phyloP scores from a whole-genome alignment of 2,888 invertebrate species.

The Tortrix viridana region DNA sequence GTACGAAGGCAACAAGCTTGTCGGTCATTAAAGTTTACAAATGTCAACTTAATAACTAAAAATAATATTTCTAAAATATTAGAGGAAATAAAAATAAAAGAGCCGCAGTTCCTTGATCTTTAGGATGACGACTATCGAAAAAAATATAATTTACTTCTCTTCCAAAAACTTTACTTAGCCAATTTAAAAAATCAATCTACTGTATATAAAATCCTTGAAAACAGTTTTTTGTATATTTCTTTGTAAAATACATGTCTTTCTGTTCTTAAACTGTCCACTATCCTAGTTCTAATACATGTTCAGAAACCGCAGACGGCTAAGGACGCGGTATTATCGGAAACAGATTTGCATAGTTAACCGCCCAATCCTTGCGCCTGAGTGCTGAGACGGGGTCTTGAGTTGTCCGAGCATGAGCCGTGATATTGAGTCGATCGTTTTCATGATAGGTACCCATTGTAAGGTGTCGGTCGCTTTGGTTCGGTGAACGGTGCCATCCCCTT shows the following conservation, averaged over 20 bases:
- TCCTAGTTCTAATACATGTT: conserved; percentile 12
- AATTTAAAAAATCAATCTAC: too few relatives aligned
- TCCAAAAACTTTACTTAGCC: too few relatives aligned
- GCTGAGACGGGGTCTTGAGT: conserved; percentile 1
- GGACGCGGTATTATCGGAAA: conserved; percentile 38
- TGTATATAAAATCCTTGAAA: too few relatives aligned
- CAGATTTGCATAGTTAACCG: conserved; percentile 39
- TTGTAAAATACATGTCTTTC: background rate
- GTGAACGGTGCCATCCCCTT: background rate
- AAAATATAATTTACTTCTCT: too few relatives aligned
- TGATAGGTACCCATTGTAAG: background rate
- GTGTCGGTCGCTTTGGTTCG: background rate
- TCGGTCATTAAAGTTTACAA: too few relatives aligned
- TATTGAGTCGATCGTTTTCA: background rate
- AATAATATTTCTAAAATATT: too few relatives aligned
- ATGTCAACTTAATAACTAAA: too few relatives aligned
- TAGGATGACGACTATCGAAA: too few relatives aligned
- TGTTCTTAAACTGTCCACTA: background rate
- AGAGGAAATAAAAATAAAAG: too few relatives aligned
- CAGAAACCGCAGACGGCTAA: conserved; percentile 27
- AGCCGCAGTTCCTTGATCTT: too few relatives aligned
- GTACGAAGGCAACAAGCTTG: too few relatives aligned
- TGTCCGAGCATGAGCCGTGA: background rate
- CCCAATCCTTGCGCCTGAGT: conserved; percentile 16
- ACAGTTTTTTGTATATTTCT: too few relatives aligned